Conservation (phyloP, 35 echinoderm and acorn worm species). For the Anneissia japonica region DNA sequence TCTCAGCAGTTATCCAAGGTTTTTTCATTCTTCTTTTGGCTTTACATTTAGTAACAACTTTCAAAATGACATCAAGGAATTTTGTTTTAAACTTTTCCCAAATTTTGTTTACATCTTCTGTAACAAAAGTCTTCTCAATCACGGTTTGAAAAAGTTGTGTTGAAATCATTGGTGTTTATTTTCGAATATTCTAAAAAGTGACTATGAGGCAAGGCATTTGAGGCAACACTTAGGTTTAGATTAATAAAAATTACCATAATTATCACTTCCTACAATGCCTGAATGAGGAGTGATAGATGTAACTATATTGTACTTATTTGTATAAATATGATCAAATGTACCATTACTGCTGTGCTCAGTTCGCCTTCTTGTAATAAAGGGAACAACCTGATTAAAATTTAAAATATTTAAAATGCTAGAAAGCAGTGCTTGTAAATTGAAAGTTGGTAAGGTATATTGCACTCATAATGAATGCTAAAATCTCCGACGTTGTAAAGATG, state of each 20-base stretch:
- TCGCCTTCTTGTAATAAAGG: too few relatives aligned
- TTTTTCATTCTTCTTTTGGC: neutral
- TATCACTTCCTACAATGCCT: neutral
- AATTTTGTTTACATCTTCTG: neutral
- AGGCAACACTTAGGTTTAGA: neutral
- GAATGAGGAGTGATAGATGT: neutral
- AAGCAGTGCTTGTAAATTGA: too few relatives aligned
- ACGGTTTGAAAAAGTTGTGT: neutral
- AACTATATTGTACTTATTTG: too few relatives aligned
- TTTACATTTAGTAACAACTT: neutral
- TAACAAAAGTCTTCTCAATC: neutral
- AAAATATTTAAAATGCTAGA: too few relatives aligned
- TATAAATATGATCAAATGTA: too few relatives aligned
- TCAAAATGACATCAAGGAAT: neutral
- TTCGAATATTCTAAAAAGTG: neutral
- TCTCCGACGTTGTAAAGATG: too few relatives aligned
- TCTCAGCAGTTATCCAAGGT: neutral
- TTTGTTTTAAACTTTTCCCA: neutral
- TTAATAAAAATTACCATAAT: neutral
- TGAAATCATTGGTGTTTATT: neutral
- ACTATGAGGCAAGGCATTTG: neutral
- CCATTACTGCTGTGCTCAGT: too few relatives aligned
- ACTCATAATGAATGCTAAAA: too few relatives aligned
- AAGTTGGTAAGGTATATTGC: too few relatives aligned
- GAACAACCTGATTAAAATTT: too few relatives aligned